Evolutionary conservation across 2,888 invertebrate genomes (phyloP).

Genomic region (Cosmia pyralina): DNA sequence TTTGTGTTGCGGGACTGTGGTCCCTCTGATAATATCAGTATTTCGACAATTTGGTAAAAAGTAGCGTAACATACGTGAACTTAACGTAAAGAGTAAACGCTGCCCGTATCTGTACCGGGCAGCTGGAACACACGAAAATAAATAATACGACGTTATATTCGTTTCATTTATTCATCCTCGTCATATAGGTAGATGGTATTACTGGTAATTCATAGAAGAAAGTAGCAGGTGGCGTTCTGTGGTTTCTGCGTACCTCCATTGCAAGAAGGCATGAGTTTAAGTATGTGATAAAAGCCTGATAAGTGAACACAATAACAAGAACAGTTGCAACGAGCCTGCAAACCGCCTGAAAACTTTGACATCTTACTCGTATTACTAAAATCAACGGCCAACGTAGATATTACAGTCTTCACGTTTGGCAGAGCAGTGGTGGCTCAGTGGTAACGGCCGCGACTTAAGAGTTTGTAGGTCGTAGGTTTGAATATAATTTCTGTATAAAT

Average conservation of each 20-base stretch:
- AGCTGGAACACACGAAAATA: conserved; percentile 88
- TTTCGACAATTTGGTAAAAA: conserved; percentile 88
- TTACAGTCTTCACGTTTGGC: too few relatives aligned
- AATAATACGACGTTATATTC: conserved; percentile 88
- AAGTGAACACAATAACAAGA: not conserved
- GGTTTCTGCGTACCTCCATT: not conserved
- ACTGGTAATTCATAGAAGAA: not conserved
- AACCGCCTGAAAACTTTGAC: too few relatives aligned
- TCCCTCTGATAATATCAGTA: conserved; percentile 88
- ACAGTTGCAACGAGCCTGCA: too few relatives aligned
- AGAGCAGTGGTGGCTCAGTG: too few relatives aligned
- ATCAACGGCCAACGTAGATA: not conserved
- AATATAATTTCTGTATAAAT: too few relatives aligned
- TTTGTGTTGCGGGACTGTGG: conserved; percentile 85
- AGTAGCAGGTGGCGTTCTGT: not conserved
- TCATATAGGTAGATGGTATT: too few relatives aligned
- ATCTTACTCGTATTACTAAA: too few relatives aligned
- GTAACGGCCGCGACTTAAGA: too few relatives aligned
- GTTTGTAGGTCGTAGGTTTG: too few relatives aligned
- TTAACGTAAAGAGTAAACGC: conserved; percentile 82
- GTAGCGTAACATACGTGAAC: conserved; percentile 88
- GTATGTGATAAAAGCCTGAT: not conserved
- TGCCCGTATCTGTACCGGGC: conserved; percentile 84
- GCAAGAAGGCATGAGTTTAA: not conserved
- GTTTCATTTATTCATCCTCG: conserved; percentile 73